Conservation (phyloP, 2,888 invertebrate species). For the Yponomeuta evonymella region DNA sequence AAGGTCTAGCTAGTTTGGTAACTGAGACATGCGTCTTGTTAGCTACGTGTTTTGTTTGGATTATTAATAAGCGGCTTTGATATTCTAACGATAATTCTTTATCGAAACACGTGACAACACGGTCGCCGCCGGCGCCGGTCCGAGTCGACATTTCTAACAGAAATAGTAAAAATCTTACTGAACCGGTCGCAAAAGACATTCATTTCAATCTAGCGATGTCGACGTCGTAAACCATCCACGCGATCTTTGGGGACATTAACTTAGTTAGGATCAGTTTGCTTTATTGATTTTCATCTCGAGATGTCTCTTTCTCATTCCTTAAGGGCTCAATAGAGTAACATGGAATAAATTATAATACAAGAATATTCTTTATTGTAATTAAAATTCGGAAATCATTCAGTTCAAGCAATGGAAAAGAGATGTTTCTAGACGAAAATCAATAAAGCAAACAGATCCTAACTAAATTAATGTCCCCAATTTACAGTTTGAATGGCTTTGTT, state of each 20-base stretch:
- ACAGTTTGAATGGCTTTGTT: no score
- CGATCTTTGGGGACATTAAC: neutral
- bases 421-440: no score
- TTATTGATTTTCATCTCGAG: neutral
- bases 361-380: no score
- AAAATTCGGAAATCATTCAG: no score
- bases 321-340: no score
- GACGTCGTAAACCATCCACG: neutral
- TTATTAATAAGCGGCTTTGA: conserved; percentile 15
- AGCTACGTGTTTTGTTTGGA: conserved; percentile 16
- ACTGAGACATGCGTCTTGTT: conserved; percentile 1
- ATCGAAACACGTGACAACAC: conserved; percentile 3
- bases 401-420: no score
- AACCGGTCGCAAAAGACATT: neutral
- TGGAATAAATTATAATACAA: no score
- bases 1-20: conserved; percentile 1
- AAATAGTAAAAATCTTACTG: neutral
- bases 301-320: no score
- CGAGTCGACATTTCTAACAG: neutral
- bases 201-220: neutral
- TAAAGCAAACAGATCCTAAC: no score
- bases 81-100: conserved; percentile 13
- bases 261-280: neutral
- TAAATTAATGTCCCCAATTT: no score
- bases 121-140: neutral